phyloP scores from a whole-genome alignment of 2,888 invertebrate species.

The Pilophorus perplexus region DNA sequence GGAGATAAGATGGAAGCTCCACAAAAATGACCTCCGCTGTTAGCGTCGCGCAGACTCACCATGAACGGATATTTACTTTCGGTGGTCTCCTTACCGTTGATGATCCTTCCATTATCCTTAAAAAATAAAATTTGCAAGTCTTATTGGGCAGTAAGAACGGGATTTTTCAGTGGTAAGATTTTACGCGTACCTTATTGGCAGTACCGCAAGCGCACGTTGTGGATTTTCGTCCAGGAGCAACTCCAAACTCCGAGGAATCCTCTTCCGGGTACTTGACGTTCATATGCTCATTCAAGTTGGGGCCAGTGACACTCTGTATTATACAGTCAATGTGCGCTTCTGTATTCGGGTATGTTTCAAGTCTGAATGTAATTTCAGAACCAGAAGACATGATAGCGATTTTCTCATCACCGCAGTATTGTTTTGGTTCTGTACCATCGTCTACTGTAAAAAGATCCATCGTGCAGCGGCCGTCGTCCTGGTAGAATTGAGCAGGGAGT shows the following conservation, averaged over 20 bases:
- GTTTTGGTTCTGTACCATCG: background rate
- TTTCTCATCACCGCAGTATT: conserved; percentile 10
- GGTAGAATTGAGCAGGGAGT: too few species aligned
- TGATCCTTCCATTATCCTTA: conserved; percentile 14
- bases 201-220: conserved; percentile 25
- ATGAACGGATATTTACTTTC: conserved; percentile 29
- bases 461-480: conserved; percentile 1
- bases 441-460: conserved; percentile 8
- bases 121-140: background rate
- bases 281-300: conserved; percentile 5
- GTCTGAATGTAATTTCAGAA: conserved; percentile 4
- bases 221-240: conserved; percentile 4
- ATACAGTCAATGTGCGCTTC: conserved; percentile 25
- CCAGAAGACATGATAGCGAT: background rate
- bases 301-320: conserved; percentile 9
- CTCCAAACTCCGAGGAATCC: conserved; percentile 23
- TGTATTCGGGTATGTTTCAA: conserved; percentile 8
- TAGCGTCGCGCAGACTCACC: background rate
- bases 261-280: conserved; percentile 7
- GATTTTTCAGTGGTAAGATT: background rate
- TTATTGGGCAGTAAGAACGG: background rate
- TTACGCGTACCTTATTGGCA: conserved; percentile 10
- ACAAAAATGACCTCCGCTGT: conserved; percentile 16
- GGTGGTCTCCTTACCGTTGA: conserved; percentile 13
- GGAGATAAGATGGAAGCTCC: conserved; percentile 24